phyloP scores from a whole-genome alignment of 2,797 vertebrate species.

The Sebastes umbrosus region DNA sequence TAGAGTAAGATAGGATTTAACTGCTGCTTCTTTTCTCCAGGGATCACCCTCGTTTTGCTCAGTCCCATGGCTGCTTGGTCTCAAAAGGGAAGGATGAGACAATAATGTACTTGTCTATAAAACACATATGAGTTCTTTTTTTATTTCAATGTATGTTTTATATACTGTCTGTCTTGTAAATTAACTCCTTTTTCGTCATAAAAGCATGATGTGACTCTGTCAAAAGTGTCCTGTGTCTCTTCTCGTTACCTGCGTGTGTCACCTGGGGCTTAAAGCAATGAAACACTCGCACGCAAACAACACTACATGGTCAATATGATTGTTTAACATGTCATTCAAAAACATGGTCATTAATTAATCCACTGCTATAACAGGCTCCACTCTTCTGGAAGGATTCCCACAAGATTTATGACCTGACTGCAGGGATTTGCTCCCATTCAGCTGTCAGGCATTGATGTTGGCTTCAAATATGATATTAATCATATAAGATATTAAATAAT shows the following conservation, averaged over 20 bases:
- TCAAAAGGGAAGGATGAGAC: conserved; percentile 62
- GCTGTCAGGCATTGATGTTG: background rate
- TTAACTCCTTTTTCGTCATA: conserved; percentile 80
- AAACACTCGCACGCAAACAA: background rate
- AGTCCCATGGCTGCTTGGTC: conserved; percentile 74
- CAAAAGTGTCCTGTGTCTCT: conserved; percentile 46
- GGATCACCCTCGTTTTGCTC: conserved; percentile 67
- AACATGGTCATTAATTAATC: background rate
- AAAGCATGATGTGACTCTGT: conserved; percentile 85
- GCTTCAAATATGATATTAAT: background rate
- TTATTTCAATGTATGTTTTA: conserved; percentile 82
- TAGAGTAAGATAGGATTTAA: conserved; percentile 68
- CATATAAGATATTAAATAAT: background rate
- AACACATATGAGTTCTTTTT: conserved; percentile 66
- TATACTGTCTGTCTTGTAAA: conserved; percentile 84
- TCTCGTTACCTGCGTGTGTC: conserved; percentile 16
- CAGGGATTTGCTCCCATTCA: background rate
- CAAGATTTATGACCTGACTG: background rate
- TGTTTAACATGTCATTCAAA: background rate
- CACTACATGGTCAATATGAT: background rate
- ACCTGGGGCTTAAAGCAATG: background rate
- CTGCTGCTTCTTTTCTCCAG: conserved; percentile 66
- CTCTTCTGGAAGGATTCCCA: background rate
- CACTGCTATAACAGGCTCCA: background rate
- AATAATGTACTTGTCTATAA: conserved; percentile 73